Percentiles rank a stretch among this genome's conserved stretches.
phyloP scores from a whole-genome alignment of 2,113 vertebrate genomes.

The Grus americana region DNA sequence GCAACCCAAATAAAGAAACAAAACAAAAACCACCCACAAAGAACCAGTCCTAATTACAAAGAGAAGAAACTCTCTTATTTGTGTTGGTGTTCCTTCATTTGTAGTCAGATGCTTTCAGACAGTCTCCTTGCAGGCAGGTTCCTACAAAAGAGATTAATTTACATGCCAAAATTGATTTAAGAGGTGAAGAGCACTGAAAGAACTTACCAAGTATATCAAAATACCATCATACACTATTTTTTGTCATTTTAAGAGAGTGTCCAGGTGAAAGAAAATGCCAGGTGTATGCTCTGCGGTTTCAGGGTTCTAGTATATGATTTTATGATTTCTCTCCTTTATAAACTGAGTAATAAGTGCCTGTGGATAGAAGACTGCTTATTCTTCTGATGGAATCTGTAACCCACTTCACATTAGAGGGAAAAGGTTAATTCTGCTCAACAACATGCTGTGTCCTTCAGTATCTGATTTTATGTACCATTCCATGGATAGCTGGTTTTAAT shows the following conservation, averaged over 20 bases:
- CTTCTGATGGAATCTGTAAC: not conserved
- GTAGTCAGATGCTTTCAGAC: not conserved
- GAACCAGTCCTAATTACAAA: accelerated
- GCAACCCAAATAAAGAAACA: not conserved
- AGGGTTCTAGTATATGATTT: not conserved
- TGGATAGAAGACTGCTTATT: not conserved
- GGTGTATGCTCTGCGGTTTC: not conserved
- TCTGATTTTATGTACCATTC: constrained; percentile 17
- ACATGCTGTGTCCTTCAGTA: not conserved
- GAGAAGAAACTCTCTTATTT: not conserved
- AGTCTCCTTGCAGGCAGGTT: not conserved
- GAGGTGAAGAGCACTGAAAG: not conserved
- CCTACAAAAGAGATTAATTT: not conserved
- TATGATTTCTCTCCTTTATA: not conserved
- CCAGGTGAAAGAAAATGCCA: not conserved
- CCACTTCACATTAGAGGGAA: not conserved
- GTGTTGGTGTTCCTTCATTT: not conserved
- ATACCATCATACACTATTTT: not conserved
- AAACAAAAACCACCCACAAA: not conserved
- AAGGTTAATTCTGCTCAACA: constrained; percentile 25
- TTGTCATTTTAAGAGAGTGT: not conserved
- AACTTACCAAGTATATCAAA: not conserved
- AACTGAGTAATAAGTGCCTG: not conserved
- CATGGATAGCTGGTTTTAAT: constrained; percentile 1
- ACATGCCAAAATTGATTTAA: not conserved